These are phyloP conservation scores for Conistra vaccinii DNA, from an alignment of 2,888 invertebrate species.

Conservation along the genomic window DNA sequence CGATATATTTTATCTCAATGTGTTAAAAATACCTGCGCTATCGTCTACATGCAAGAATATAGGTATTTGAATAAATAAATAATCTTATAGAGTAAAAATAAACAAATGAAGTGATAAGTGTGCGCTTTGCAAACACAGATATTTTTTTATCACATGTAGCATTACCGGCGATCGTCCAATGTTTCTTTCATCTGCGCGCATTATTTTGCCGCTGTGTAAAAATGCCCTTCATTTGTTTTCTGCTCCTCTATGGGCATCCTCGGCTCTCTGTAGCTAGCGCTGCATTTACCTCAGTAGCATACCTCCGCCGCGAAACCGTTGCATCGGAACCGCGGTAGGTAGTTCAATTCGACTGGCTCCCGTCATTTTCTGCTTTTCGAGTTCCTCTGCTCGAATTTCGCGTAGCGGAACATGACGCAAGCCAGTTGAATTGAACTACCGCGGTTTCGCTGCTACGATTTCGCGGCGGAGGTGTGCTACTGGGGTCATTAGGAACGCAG, in stretches of 20 bases:
- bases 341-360: too few species aligned
- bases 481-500: neutral
- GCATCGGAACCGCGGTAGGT: too few species aligned
- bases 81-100: slow-evolving; percentile 9
- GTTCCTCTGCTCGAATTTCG: too few species aligned
- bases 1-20: slow-evolving; percentile 8
- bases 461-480: too few species aligned
- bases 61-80: slow-evolving; percentile 22
- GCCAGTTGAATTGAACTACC: too few species aligned
- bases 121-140: neutral
- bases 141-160: slow-evolving; percentile 1
- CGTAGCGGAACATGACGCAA: too few species aligned
- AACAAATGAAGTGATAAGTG: slow-evolving; percentile 20
- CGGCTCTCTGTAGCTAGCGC: slow-evolving; percentile 1
- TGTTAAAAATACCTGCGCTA: slow-evolving; percentile 7
- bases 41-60: slow-evolving; percentile 20
- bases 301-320: too few species aligned
- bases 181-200: neutral
- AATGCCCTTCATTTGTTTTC: slow-evolving; percentile 13
- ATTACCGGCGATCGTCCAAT: neutral
- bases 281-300: too few species aligned
- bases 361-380: too few species aligned
- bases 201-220: neutral
- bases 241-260: neutral
- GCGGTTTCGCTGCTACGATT: too few species aligned